These are phyloP conservation scores for Xestia c-nigrum DNA, from an alignment of 2,888 invertebrate genomes.

Conservation along the genomic window DNA sequence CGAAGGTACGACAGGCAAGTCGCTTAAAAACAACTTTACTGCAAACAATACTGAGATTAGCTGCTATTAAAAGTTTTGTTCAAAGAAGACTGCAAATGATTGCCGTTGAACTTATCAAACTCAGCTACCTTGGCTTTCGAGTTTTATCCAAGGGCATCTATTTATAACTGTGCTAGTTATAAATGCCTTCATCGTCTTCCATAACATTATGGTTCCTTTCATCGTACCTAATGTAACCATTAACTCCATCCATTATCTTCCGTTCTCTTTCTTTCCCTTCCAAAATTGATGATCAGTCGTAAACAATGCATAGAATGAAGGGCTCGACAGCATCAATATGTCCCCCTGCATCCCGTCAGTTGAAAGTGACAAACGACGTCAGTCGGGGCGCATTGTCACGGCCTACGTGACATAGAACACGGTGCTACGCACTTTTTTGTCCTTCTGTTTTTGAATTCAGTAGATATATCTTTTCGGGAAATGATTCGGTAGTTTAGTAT, in stretches of 20 bases:
- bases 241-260: constrained; percentile 9
- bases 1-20: constrained; percentile 12
- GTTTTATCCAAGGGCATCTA: not conserved
- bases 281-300: constrained; percentile 26
- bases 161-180: not conserved
- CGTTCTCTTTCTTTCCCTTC: not conserved
- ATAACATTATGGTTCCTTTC: not conserved
- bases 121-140: not conserved
- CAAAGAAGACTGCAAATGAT: not conserved
- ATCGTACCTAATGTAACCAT: not conserved
- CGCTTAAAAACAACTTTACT: not conserved
- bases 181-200: not conserved
- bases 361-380: constrained; percentile 77
- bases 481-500: constrained; percentile 24
- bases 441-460: constrained; percentile 14
- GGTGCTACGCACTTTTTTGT: constrained; percentile 49
- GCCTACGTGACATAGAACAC: constrained; percentile 74
- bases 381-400: constrained; percentile 59
- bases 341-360: constrained; percentile 57
- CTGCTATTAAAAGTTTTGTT: constrained; percentile 11
- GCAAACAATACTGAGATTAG: constrained; percentile 10
- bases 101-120: constrained; percentile 5
- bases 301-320: constrained; percentile 30
- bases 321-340: constrained; percentile 45
- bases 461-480: constrained; percentile 14